phyloP scores from a whole-genome alignment of 1,140 invertebrate genomes.

The Listronotus bonariensis region DNA sequence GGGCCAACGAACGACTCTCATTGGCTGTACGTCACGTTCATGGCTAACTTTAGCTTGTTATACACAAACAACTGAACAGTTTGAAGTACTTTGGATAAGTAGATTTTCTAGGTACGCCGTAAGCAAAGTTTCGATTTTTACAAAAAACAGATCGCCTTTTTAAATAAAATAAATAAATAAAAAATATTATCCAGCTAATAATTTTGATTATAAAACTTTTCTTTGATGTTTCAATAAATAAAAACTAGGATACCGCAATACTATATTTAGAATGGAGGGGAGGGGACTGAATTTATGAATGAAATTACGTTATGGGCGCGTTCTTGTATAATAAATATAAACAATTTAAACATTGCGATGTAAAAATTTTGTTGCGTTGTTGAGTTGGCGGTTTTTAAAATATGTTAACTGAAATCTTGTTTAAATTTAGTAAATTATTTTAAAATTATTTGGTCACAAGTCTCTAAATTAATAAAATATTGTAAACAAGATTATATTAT shows the following conservation, averaged over 20 bases:
- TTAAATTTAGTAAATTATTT: no score
- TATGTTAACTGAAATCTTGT: slow-evolving; percentile 6
- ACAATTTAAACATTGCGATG: not conserved
- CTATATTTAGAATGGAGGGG: slow-evolving; percentile 17
- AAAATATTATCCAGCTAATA: no score
- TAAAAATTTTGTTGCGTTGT: not conserved
- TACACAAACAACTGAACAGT: not conserved
- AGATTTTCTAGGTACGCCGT: not conserved
- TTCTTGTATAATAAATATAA: slow-evolving; percentile 18
- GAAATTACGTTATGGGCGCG: slow-evolving; percentile 11
- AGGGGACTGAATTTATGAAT: slow-evolving; percentile 28
- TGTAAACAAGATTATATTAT: no score
- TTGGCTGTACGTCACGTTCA: slow-evolving; percentile 30
- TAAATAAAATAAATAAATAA: no score
- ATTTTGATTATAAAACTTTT: no score
- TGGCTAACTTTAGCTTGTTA: slow-evolving; percentile 20
- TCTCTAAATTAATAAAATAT: no score
- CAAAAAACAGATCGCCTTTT: no score
- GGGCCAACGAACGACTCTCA: slow-evolving; percentile 17
- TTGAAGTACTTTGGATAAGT: slow-evolving; percentile 1
- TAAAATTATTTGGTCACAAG: no score
- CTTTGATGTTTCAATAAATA: no score
- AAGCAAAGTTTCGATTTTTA: no score
- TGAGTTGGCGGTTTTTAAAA: slow-evolving; percentile 1
- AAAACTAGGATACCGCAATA: no score